phyloP scores from a whole-genome alignment of 2,797 vertebrate species.

The Platyrinchus mystaceus region DNA sequence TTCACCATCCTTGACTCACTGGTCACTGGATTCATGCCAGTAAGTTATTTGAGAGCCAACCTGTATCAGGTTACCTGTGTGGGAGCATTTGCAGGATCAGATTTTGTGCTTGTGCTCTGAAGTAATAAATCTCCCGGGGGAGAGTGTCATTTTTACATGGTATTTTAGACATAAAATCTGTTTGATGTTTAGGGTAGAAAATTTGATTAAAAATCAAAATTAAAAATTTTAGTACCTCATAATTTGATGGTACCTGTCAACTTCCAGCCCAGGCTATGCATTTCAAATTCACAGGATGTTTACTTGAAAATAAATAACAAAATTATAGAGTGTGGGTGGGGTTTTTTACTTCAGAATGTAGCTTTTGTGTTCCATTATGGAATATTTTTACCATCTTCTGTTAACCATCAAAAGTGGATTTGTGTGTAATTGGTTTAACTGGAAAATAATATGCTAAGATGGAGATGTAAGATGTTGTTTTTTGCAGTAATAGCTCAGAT shows the following conservation, averaged over 20 bases:
- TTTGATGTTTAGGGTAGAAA: conserved; percentile 46
- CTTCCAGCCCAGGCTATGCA: conserved; percentile 30
- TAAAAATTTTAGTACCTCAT: conserved; percentile 66
- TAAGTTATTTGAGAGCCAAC: background rate
- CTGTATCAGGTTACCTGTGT: background rate
- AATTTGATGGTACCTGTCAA: conserved; percentile 66
- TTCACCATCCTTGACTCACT: background rate
- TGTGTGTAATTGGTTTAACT: conserved; percentile 59
- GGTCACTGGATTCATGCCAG: background rate
- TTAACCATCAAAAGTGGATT: conserved; percentile 48
- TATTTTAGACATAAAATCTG: conserved; percentile 53
- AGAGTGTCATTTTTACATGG: conserved; percentile 22
- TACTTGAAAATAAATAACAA: conserved; percentile 57
- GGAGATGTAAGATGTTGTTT: conserved; percentile 29
- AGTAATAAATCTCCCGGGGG: conserved; percentile 8
- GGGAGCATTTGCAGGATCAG: background rate
- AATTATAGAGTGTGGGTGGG: background rate
- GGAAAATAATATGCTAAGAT: conserved; percentile 51
- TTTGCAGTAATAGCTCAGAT: conserved; percentile 50
- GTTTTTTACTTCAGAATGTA: background rate
- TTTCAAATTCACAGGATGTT: conserved; percentile 62
- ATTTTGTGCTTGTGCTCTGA: conserved; percentile 24
- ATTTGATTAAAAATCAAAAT: conserved; percentile 64
- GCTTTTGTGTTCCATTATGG: conserved; percentile 12
- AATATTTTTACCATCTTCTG: conserved; percentile 51